Evolutionary conservation across 1,140 invertebrate species (phyloP), one percentile per base, ranked within the genome.

Genomic region (Coenobita brevimanus): DNA sequence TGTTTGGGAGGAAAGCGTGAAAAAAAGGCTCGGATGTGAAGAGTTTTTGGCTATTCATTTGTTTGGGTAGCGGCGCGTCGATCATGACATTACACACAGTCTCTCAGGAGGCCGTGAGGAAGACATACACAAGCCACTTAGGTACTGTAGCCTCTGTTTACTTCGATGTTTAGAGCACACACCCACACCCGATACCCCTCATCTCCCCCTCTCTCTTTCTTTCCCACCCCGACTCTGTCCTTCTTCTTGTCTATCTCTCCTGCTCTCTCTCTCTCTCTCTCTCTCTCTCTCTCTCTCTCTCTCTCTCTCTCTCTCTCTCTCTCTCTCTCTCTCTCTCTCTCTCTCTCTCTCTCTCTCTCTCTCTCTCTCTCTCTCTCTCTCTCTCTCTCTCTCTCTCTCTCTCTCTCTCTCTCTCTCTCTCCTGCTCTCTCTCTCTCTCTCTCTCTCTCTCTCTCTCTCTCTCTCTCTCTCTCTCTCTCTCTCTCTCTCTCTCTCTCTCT

Each of bases 71-170:
- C n/a, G 27, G n/a, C 17, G 67, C 17, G 13, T n/a, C 75, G n/a
- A 46, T 41, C 13, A 24, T 13, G 15, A 33, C 67, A 30, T 13
- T 15, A 33, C 13, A 69, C 8, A 69, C 67, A 36, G 4, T 17
- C 30, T 43, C 30, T 43, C 30, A 27, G 6, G 17, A 30, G 67
- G 15, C 33, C 30, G 27, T 17, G 30, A 33, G n/a, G 69, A 24
- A 73, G 69, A 73, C 36, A 73, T 38, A 73, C 38, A 38, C 36
- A n/a, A 73, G 17, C 69, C n/a, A 73, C 36, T 41, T 76, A 27
- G 33, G 50, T 41, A 38, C 62, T 82, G 60, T 82, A 21, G n/a
- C 38, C 38, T n/a, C 15, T 0, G 30, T 8, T 43, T 17, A 36
- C 17, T 76, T n/a, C 36, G 15, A 3, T 43, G 6, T 76, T 21